A percentile compares a stretch with the other conserved stretches of the same genome.
phyloP scores from a whole-genome alignment of 1,140 invertebrate genomes.

The Calycopis cecrops region DNA sequence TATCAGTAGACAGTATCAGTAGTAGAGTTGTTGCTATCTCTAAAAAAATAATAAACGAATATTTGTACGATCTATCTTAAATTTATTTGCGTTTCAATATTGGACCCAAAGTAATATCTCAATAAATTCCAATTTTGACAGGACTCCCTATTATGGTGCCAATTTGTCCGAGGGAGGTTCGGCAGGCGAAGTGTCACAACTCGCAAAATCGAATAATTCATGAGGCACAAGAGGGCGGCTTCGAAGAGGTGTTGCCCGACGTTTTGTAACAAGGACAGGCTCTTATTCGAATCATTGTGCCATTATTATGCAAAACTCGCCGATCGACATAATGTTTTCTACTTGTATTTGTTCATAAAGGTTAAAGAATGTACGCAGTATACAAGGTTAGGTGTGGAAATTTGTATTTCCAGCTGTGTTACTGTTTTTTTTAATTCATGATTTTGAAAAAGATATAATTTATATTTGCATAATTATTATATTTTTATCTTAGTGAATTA shows the following conservation, averaged over 20 bases:
- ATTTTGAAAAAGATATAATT: no score
- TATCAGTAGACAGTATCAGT: no score
- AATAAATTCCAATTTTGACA: slow-evolving; percentile 15
- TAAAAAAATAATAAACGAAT: neutral
- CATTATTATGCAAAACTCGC: slow-evolving; percentile 67
- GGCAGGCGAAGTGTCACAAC: slow-evolving; percentile 45
- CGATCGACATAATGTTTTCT: slow-evolving; percentile 49
- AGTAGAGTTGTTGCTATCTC: no score
- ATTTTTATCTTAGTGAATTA: no score
- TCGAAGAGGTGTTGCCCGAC: slow-evolving; percentile 49
- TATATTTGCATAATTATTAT: no score
- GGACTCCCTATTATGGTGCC: slow-evolving; percentile 17
- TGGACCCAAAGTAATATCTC: slow-evolving; percentile 13
- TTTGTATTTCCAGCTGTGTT: neutral
- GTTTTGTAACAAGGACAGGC: slow-evolving; percentile 53
- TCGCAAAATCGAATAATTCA: slow-evolving; percentile 61
- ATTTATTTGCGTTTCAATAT: slow-evolving; percentile 18
- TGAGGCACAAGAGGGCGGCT: slow-evolving; percentile 48
- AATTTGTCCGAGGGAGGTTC: slow-evolving; percentile 33
- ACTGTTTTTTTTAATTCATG: neutral
- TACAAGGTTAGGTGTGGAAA: slow-evolving; percentile 32
- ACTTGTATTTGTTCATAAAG: slow-evolving; percentile 51
- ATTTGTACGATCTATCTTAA: slow-evolving; percentile 6
- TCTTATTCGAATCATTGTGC: slow-evolving; percentile 49
- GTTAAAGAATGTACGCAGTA: slow-evolving; percentile 55